Evolutionary conservation across 92 coral and sea anemone genomes (phyloP).

Genomic region (Parazoanthus atlanticus): DNA sequence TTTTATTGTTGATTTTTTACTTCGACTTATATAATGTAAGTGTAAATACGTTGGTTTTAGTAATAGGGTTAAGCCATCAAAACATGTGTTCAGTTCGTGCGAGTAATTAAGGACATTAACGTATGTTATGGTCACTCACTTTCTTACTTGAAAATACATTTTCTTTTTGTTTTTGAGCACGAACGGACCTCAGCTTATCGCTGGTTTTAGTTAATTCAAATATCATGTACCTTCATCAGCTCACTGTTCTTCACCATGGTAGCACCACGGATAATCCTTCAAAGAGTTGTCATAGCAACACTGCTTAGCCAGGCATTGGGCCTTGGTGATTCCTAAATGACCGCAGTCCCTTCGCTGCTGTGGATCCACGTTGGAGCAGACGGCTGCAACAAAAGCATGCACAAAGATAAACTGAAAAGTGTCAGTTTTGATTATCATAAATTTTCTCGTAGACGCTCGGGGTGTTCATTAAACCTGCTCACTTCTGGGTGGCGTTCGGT

Average conservation of each 20-base stretch:
- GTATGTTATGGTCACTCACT: no score
- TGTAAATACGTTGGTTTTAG: slow-evolving; percentile 13
- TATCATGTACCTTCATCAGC: not conserved
- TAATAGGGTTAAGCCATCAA: slow-evolving; percentile 10
- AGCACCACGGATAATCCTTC: slow-evolving; percentile 29
- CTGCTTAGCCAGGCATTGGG: not conserved
- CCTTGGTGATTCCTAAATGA: not conserved
- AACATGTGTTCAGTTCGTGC: slow-evolving; percentile 15
- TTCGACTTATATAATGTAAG: slow-evolving; percentile 12
- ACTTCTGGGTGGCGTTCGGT: not conserved
- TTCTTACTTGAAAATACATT: no score
- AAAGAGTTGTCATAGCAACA: slow-evolving; percentile 36
- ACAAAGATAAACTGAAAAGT: not conserved
- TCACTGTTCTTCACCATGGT: not conserved
- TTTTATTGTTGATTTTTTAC: slow-evolving; percentile 10
- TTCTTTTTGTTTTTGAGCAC: no score
- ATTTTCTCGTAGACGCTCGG: not conserved
- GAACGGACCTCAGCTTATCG: not conserved
- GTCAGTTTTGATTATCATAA: not conserved
- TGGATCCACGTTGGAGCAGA: not conserved
- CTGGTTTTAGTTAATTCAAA: not conserved
- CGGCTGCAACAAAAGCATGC: not conserved
- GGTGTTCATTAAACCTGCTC: no score
- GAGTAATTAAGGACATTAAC: slow-evolving; percentile 13
- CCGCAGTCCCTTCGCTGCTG: slow-evolving; percentile 23